phyloP scores from a whole-genome alignment of 2,113 vertebrate species.

The Centropus bengalensis region DNA sequence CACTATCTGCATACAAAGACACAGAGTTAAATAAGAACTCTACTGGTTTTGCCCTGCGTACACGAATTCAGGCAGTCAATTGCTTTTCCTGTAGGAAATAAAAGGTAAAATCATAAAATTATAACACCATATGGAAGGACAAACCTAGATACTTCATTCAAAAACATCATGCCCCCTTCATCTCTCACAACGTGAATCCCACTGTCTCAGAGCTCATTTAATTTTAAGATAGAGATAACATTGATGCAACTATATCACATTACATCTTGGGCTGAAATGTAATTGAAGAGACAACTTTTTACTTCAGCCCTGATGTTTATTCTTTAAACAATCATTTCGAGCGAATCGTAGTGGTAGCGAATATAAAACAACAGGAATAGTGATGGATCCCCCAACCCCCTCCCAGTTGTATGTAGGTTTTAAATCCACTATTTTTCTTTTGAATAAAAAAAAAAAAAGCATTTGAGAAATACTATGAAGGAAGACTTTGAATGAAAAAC shows the following conservation, averaged over 20 bases:
- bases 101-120: background rate
- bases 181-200: background rate
- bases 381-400: background rate
- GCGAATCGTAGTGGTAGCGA: background rate
- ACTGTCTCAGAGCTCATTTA: background rate
- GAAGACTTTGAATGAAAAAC: background rate
- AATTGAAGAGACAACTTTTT: background rate
- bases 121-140: background rate
- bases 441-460: background rate
- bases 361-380: background rate
- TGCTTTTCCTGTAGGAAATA: background rate
- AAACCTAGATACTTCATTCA: background rate
- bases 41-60: background rate
- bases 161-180: background rate
- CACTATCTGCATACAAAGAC: background rate
- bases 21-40: background rate
- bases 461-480: background rate
- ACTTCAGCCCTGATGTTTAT: background rate
- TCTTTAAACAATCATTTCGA: background rate
- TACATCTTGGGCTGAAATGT: background rate
- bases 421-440: background rate
- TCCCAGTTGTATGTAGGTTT: accelerated
- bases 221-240: background rate
- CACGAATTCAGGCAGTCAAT: background rate
- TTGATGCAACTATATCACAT: background rate